A percentile compares a stretch with the other conserved stretches of the same genome.
Conservation (phyloP, 2,888 invertebrate genomes). For the Drosophila mulleri region DNA sequence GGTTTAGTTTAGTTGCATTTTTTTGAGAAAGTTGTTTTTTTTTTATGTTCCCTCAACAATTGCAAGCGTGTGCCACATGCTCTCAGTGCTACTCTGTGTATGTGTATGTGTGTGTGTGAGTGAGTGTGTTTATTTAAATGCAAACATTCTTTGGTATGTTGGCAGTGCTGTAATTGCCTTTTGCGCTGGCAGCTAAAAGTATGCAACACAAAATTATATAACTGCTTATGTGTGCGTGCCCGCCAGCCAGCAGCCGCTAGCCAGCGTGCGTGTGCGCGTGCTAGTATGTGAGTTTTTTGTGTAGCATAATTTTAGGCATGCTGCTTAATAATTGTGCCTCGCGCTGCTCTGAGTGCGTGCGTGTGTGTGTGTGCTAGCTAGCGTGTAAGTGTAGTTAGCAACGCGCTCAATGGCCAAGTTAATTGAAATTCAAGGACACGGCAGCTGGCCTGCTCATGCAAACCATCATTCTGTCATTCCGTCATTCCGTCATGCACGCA, state of each 20-base stretch:
- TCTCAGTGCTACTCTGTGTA: not conserved
- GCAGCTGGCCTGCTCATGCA: constrained; percentile 12
- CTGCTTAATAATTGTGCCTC: constrained; percentile 49
- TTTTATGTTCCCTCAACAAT: constrained; percentile 2
- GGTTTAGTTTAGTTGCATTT: not conserved
- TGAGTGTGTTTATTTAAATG: constrained; percentile 34
- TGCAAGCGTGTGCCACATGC: constrained; percentile 16
- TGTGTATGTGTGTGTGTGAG: constrained; percentile 22
- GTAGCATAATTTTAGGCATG: constrained; percentile 70
- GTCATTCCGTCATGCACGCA: constrained; percentile 7
- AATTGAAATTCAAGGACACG: constrained; percentile 75
- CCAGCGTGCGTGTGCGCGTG: constrained; percentile 17
- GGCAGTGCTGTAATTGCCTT: constrained; percentile 42
- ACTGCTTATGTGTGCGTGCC: constrained; percentile 40
- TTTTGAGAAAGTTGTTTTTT: constrained; percentile 8
- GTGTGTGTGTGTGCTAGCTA: constrained; percentile 9
- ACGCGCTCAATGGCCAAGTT: constrained; percentile 44
- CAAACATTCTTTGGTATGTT: constrained; percentile 25
- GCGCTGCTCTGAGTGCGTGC: constrained; percentile 11
- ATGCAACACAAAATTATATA: constrained; percentile 63
- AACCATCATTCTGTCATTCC: constrained; percentile 7
- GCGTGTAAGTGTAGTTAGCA: constrained; percentile 42
- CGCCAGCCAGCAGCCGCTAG: constrained; percentile 1
- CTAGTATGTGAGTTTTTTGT: constrained; percentile 26
- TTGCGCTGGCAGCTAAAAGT: constrained; percentile 52